Percentiles rank a stretch among this genome's conserved stretches.
Evolutionary conservation across 2,113 vertebrate genomes (phyloP).

Genomic region (Catharus fuscescens): DNA sequence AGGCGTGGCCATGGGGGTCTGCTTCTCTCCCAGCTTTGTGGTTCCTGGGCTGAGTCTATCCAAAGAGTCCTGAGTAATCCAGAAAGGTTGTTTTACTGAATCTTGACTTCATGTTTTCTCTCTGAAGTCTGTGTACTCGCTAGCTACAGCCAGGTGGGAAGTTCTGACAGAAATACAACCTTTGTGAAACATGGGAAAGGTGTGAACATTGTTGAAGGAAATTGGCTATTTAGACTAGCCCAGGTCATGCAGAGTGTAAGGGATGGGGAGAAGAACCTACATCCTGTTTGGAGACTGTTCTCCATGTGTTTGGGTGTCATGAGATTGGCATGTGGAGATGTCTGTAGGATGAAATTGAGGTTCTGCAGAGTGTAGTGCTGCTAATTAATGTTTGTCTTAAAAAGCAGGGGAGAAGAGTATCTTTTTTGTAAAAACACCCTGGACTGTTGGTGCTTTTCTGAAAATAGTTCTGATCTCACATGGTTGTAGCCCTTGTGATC

Average conservation of each 20-base stretch:
- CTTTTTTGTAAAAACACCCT: not conserved
- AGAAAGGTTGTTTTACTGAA: not conserved
- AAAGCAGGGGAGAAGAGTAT: not conserved
- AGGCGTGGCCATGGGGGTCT: fast-evolving
- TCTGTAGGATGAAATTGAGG: not conserved
- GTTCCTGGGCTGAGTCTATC: not conserved
- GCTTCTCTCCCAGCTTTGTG: not conserved
- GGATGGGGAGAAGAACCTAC: not conserved
- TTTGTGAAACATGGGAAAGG: not conserved
- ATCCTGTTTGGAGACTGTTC: not conserved
- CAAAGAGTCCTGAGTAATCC: not conserved
- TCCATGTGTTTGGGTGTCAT: fast-evolving
- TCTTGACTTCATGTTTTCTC: not conserved
- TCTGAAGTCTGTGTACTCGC: not conserved
- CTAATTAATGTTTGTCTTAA: not conserved
- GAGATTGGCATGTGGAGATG: not conserved
- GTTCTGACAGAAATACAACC: not conserved
- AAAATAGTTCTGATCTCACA: fast-evolving
- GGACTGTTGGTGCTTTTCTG: not conserved
- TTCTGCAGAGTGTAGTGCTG: not conserved
- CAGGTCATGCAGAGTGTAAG: not conserved
- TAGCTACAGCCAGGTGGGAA: not conserved
- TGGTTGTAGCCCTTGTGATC: not conserved
- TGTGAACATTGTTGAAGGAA: not conserved
- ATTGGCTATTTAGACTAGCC: not conserved